A percentile compares a stretch with the other conserved stretches of the same genome.
Conservation (phyloP, 2,113 vertebrate genomes). For the Gopherus evgoodei region DNA sequence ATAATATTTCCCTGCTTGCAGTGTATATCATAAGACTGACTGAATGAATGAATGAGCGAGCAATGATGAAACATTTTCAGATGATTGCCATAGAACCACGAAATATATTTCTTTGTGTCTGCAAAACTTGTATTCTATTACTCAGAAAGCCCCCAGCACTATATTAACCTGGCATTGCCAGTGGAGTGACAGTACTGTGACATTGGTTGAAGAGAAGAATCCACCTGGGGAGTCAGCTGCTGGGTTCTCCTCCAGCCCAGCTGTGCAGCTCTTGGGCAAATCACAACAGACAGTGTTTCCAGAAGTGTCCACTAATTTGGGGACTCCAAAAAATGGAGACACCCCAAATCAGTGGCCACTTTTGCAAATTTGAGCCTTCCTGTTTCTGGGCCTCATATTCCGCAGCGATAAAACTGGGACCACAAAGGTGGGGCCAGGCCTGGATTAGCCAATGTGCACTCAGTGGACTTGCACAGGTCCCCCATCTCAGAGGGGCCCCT, state of each 20-base stretch:
- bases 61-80: background rate
- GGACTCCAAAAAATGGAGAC: background rate
- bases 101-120: rapidly evolving
- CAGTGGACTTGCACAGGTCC: background rate
- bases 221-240: rapidly evolving
- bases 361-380: background rate
- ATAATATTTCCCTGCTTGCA: background rate
- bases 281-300: rapidly evolving
- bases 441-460: background rate
- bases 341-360: background rate
- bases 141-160: background rate
- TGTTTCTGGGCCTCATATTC: rapidly evolving
- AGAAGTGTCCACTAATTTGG: background rate
- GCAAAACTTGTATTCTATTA: rapidly evolving
- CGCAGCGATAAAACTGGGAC: background rate
- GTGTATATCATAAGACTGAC: background rate
- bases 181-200: background rate
- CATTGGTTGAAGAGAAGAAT: background rate
- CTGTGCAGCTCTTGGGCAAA: background rate
- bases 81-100: background rate
- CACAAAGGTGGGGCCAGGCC: rapidly evolving
- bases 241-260: background rate
- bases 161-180: background rate
- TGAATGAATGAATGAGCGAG: background rate
- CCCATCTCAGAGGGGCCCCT: background rate